Percentiles rank a stretch among this genome's conserved stretches.
Conservation (phyloP, 2,113 vertebrate genomes). For the Hylia prasina region DNA sequence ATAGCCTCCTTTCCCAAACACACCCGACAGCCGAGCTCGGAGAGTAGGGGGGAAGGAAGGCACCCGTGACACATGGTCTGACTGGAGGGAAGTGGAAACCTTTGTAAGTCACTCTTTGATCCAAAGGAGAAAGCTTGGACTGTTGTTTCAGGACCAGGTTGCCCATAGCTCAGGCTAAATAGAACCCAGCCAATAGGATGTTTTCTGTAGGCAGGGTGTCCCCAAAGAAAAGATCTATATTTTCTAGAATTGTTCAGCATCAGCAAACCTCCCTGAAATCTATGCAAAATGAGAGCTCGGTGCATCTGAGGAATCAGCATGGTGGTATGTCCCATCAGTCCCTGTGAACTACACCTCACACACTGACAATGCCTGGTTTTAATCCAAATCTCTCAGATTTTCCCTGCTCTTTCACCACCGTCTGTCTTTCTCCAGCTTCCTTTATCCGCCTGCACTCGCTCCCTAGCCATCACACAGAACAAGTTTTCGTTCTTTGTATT, state of each 20-base stretch:
- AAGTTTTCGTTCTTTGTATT: neutral
- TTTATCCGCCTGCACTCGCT: neutral
- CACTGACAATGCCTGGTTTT: neutral
- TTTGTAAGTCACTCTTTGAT: neutral
- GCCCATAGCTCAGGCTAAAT: neutral
- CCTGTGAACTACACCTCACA: neutral
- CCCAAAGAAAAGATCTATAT: neutral
- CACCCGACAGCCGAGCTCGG: neutral
- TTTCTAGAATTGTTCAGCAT: neutral
- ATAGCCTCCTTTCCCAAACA: neutral
- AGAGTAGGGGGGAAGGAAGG: neutral
- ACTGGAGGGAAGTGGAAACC: neutral
- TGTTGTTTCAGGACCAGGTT: neutral
- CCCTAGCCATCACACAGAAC: neutral
- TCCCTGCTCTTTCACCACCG: neutral
- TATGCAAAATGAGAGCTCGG: neutral
- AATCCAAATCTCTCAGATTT: neutral
- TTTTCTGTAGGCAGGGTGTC: neutral
- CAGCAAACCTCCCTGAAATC: neutral
- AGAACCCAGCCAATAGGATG: neutral
- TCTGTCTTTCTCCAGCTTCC: neutral
- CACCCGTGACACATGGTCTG: rapidly evolving
- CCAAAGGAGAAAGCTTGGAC: neutral
- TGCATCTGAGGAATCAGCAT: neutral
- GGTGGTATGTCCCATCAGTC: neutral